Conservation (phyloP, 2,797 vertebrate genomes). For the Sarcophilus harrisii region DNA sequence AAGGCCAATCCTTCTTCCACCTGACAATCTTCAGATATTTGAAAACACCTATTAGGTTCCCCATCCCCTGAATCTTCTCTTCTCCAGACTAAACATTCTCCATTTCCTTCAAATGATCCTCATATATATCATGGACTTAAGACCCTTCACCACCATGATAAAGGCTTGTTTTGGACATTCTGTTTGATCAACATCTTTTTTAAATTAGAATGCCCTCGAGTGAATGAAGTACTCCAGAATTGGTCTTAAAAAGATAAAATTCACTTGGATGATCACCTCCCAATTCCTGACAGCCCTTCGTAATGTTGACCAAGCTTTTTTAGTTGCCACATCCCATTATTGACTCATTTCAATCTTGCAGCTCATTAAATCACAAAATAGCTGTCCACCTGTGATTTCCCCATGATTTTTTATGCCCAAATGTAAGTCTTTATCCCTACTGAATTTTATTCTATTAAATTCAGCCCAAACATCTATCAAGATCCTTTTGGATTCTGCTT, state of each 20-base stretch:
- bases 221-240: background rate
- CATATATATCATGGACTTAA: background rate
- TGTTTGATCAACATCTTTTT: background rate
- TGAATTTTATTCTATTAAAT: background rate
- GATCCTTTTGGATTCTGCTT: background rate
- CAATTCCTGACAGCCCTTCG: background rate
- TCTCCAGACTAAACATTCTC: background rate
- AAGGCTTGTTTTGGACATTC: background rate
- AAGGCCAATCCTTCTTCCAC: background rate
- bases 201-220: background rate
- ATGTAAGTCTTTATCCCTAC: background rate
- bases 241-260: background rate
- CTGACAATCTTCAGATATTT: background rate
- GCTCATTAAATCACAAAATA: background rate
- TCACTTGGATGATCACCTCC: background rate
- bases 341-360: background rate
- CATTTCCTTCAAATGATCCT: background rate
- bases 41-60: background rate
- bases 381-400: background rate
- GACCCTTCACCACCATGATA: background rate
- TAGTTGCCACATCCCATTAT: background rate
- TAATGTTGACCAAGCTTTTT: background rate
- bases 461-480: background rate
- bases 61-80: background rate
- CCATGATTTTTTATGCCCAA: background rate